Percentiles rank a stretch among this genome's conserved stretches.
phyloP scores from a whole-genome alignment of 2,888 invertebrate genomes.

The Volucella inflata region DNA sequence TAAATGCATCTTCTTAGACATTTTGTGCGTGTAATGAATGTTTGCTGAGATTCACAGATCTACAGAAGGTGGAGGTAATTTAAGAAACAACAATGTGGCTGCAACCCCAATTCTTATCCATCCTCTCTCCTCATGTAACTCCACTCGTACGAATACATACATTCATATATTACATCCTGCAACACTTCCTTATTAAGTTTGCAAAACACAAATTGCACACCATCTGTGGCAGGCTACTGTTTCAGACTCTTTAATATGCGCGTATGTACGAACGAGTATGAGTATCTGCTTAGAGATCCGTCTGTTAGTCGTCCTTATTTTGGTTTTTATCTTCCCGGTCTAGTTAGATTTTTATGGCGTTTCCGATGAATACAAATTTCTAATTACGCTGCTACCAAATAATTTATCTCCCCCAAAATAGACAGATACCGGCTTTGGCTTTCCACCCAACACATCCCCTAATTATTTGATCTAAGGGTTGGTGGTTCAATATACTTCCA shows the following conservation, averaged over 20 bases:
- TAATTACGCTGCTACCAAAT: slow-evolving; percentile 45
- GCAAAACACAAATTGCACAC: slow-evolving; percentile 65
- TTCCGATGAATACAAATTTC: slow-evolving; percentile 63
- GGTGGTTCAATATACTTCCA: slow-evolving; percentile 16
- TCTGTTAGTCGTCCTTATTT: background rate
- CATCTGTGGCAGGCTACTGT: slow-evolving; percentile 29
- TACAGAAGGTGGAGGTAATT: slow-evolving; percentile 38
- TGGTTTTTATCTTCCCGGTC: background rate
- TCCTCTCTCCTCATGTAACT: background rate
- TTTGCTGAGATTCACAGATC: slow-evolving; percentile 29
- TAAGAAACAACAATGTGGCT: slow-evolving; percentile 24
- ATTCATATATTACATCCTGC: slow-evolving; percentile 9
- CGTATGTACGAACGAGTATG: background rate
- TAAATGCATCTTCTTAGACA: slow-evolving; percentile 36
- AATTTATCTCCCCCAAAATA: slow-evolving; percentile 30
- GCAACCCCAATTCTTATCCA: background rate
- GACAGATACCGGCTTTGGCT: slow-evolving; percentile 9
- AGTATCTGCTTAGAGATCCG: background rate
- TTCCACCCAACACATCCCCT: slow-evolving; percentile 26
- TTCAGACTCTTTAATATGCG: slow-evolving; percentile 7
- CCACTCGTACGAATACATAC: background rate
- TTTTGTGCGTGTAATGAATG: slow-evolving; percentile 45
- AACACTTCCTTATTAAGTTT: slow-evolving; percentile 64
- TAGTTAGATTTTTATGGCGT: slow-evolving; percentile 47
- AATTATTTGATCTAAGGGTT: slow-evolving; percentile 32